Conservation (phyloP, 2,888 invertebrate species). For the Andrena praecox region DNA sequence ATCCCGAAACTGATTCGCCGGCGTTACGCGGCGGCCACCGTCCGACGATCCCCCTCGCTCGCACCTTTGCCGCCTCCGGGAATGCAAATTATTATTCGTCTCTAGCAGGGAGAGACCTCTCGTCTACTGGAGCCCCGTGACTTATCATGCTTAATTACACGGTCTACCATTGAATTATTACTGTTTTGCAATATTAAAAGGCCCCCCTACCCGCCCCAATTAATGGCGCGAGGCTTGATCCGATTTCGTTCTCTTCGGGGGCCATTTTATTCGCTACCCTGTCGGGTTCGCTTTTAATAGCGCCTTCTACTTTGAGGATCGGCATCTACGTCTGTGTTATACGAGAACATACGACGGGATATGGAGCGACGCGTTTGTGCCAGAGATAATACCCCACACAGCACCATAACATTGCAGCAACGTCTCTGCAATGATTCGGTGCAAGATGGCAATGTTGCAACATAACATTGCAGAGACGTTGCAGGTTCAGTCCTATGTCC, state of each 20-base stretch:
- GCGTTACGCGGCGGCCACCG: conserved; percentile 42
- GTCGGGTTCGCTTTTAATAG: conserved; percentile 26
- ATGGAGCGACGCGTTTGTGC: no score
- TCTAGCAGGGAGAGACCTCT: conserved; percentile 55
- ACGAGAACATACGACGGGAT: conserved; percentile 23
- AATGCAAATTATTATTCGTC: conserved; percentile 70
- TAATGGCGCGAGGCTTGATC: conserved; percentile 44
- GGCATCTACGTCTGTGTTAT: background rate
- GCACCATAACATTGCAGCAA: no score
- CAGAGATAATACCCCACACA: no score
- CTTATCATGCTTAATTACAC: conserved; percentile 75
- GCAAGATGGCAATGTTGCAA: no score
- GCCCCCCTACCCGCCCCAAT: conserved; percentile 48
- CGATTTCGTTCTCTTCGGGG: conserved; percentile 28
- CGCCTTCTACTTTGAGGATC: background rate
- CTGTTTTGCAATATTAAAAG: conserved; percentile 67
- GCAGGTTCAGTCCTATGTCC: no score
- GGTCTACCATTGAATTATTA: conserved; percentile 71
- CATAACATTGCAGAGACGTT: no score
- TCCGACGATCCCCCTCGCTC: conserved; percentile 33
- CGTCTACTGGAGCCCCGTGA: conserved; percentile 64
- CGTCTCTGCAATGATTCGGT: no score
- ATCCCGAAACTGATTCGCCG: conserved; percentile 73
- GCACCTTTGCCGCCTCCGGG: conserved; percentile 65
- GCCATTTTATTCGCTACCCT: background rate